Base-by-base conservation (phyloP, 2,888 invertebrate genomes). In the Athrips mouffetella region DNA sequence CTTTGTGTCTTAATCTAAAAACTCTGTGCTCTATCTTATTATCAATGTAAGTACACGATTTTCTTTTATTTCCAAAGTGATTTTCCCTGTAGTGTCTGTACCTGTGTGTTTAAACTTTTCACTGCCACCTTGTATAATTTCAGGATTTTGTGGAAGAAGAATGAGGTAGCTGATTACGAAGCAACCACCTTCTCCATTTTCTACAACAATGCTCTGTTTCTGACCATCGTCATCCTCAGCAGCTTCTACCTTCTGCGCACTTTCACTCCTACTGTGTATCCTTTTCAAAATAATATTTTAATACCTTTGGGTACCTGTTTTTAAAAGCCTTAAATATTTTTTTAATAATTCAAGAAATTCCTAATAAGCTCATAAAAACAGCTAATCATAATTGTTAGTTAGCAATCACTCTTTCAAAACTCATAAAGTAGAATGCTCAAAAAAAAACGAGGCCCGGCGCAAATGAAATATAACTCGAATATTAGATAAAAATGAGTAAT, bases 131-230 rank as follows among this genome's bases (percentile, higher is more conserved):
- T 16, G 1, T 15, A 7, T 33, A 5, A 29, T 78, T 81, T 35
- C 76, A 94, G 99, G 69, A 97, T 99, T 62, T 82, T 99, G 54
- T 99, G 98, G 98, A 98, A 99, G 89, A 99, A 99, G 89, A 99
- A 99, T 81, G 99, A 99, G 89, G 98, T 99, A 8, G 99, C 99
- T 16, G 99, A 99, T 78, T 98, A 98, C 75, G 99, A 99, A 88
- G 98, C 99, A 0, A 99, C 98, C 27, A 98, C 98, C 1, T 98
- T 97, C 82, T 95, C 99, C 41, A 98, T 99, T 71, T 99, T 99
- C 89, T 99, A 98, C 91, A 99, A 98, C 89, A 99, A 99, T 75
- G 96, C 98, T 13, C 84, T 99, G 55, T 99, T 97, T 89, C 89
- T 99, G 81, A 94, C 97, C 49, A 91, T 98, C 52, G 94, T 99